phyloP scores from a whole-genome alignment of 2,113 vertebrate genomes.

The Uria lomvia region DNA sequence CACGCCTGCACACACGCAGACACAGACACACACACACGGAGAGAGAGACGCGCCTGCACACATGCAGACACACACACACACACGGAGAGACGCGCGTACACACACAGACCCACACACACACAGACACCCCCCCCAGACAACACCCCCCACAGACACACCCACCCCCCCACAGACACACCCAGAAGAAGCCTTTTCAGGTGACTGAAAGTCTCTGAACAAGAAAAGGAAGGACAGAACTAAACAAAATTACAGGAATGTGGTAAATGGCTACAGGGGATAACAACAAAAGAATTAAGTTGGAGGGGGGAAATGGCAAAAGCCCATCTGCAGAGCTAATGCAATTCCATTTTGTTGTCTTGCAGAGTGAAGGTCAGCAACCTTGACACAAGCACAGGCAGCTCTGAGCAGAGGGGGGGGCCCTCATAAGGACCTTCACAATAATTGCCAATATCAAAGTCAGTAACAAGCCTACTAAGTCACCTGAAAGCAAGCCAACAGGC shows the following conservation, averaged over 20 bases:
- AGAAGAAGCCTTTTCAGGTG: neutral
- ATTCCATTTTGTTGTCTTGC: neutral
- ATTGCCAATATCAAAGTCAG: fast-evolving
- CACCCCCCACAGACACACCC: too few species aligned
- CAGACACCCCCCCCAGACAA: too few species aligned
- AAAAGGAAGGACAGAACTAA: neutral
- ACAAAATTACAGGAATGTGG: neutral
- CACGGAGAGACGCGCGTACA: too few species aligned
- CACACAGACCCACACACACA: too few species aligned
- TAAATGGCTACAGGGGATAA: neutral
- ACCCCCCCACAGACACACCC: too few species aligned
- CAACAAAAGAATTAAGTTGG: neutral
- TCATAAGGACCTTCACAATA: neutral
- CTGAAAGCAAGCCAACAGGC: neutral
- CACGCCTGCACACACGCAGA: too few species aligned
- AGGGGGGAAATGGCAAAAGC: neutral
- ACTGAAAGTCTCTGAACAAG: neutral
- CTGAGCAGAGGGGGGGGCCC: neutral
- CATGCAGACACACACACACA: too few species aligned
- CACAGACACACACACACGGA: too few species aligned
- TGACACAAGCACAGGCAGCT: neutral
- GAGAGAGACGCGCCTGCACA: too few species aligned
- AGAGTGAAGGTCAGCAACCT: neutral
- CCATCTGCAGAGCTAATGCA: neutral
- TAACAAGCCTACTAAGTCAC: neutral